Evolutionary conservation across 2,113 vertebrate species (phyloP), one percentile per base, ranked within the genome.

Genomic region (Tursiops truncatus): DNA sequence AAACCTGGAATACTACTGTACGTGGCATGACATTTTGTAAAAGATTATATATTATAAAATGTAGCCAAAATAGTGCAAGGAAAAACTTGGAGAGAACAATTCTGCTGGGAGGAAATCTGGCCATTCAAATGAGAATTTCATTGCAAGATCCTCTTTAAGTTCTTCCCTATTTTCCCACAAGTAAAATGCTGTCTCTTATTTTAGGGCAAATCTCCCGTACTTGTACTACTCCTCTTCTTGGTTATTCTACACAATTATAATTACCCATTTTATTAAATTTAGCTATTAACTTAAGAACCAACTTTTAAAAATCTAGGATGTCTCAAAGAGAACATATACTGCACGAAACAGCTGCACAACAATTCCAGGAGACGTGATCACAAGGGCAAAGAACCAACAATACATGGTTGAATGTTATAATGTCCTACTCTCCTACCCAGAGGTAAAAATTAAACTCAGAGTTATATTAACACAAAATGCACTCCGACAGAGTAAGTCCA

Each of bases 21-120:
- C 79, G 77, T 91, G 47, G 17, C 53, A 74, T 68, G 56, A 44
- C 36, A 96, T 91, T 44, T 91, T 68, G 47, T 95, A 47, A 89
- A 97, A 76, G 41, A 68, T 95, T 73, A 62, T 4, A 65, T 76
- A 93, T 93, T 84, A 79, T 94, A 81, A 89, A 85, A 73, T 67
- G 91, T 31, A 94, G 65, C 31, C 90, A 97, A 94, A 95, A 71
- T 8, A 86, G 92, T n/a, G 31, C 8, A 82, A 76, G 15, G 12
- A 62, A 83, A 89, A 67, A 44, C 25, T 41, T 77, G 77, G 23
- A 91, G 62, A n/a, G 60, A 84, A 6, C 82, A 38, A 12, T 38
- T 70, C n/a, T 26, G 15, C 53, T 87, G 15, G 10, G 2, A 44
- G 20, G 28, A 17, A 36, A 93, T 63, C 44, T 14, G 91, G 60